These are phyloP conservation scores for Hyphantria cunea DNA, from an alignment of 1,140 invertebrate species.

Conservation along the genomic window DNA sequence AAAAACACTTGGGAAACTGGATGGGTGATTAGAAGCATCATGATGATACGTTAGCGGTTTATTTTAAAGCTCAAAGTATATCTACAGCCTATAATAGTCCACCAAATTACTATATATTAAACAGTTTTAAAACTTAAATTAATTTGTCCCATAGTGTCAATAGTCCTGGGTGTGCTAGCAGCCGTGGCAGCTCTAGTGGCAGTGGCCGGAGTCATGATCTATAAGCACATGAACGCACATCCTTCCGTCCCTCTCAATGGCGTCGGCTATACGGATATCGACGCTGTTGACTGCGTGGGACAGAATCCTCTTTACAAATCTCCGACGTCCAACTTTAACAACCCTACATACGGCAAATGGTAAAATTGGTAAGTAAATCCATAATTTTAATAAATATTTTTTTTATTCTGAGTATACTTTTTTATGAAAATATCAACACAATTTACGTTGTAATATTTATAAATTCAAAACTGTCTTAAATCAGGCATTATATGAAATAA, in stretches of 20 bases:
- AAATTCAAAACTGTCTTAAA: too few relatives aligned
- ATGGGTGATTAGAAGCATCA: too few relatives aligned
- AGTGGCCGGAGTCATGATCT: conserved; percentile 87
- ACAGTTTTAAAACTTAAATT: background rate
- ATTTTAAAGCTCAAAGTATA: too few relatives aligned
- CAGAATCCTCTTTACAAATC: conserved; percentile 75
- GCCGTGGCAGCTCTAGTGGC: conserved; percentile 85
- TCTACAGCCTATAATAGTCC: too few relatives aligned
- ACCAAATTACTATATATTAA: too few relatives aligned
- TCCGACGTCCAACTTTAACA: conserved; percentile 74
- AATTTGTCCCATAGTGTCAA: conserved; percentile 44
- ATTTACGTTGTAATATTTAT: too few relatives aligned
- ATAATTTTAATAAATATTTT: background rate
- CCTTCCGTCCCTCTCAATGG: conserved; percentile 90
- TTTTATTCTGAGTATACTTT: too few relatives aligned
- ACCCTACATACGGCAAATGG: conserved; percentile 72
- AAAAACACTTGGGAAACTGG: too few relatives aligned
- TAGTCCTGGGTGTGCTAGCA: conserved; percentile 90
- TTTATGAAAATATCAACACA: too few relatives aligned
- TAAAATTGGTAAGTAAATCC: conserved; percentile 58
- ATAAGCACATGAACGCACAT: conserved; percentile 88
- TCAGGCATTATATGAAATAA: too few relatives aligned
- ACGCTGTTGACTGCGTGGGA: conserved; percentile 87
- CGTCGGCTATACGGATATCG: conserved; percentile 92
- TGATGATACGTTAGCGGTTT: too few relatives aligned